Percentiles rank a stretch among this genome's conserved stretches.
Conservation (phyloP, 2,113 vertebrate species). For the Hypocryptadius cinnamomeus region DNA sequence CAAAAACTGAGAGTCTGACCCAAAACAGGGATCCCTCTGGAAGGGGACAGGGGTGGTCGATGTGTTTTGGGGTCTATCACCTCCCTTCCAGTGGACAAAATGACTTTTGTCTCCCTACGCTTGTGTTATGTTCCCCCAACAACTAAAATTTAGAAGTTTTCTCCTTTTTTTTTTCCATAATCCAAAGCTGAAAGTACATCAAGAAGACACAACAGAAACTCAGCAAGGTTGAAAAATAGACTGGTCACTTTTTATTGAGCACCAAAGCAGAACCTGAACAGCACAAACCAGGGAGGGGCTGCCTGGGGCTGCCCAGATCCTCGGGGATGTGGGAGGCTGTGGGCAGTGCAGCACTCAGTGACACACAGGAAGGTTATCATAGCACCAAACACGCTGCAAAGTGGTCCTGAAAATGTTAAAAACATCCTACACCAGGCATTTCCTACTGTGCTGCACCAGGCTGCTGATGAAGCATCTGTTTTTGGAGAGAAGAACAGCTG, state of each 20-base stretch:
- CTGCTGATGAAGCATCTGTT: not conserved
- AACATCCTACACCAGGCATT: not conserved
- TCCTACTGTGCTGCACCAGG: not conserved
- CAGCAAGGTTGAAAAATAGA: not conserved
- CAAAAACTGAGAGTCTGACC: not conserved
- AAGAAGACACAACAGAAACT: not conserved
- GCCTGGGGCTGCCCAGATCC: not conserved
- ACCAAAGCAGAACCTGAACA: not conserved
- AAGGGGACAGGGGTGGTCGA: not conserved
- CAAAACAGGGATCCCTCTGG: not conserved
- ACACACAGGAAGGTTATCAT: not conserved
- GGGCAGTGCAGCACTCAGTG: not conserved
- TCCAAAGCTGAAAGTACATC: accelerated
- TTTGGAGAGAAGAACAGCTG: not conserved
- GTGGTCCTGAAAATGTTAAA: not conserved
- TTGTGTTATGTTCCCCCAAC: not conserved
- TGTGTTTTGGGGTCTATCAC: not conserved
- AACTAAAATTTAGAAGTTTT: not conserved
- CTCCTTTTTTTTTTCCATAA: not conserved
- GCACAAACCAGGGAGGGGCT: not conserved
- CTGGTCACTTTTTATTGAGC: constrained; percentile 55
- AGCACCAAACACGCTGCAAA: constrained; percentile 33
- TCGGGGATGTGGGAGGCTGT: not conserved
- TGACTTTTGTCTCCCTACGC: not conserved
- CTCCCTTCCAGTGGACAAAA: not conserved